These are phyloP conservation scores for Vollenhovia emeryi DNA, from an alignment of 1,140 invertebrate genomes.

Conservation along the genomic window DNA sequence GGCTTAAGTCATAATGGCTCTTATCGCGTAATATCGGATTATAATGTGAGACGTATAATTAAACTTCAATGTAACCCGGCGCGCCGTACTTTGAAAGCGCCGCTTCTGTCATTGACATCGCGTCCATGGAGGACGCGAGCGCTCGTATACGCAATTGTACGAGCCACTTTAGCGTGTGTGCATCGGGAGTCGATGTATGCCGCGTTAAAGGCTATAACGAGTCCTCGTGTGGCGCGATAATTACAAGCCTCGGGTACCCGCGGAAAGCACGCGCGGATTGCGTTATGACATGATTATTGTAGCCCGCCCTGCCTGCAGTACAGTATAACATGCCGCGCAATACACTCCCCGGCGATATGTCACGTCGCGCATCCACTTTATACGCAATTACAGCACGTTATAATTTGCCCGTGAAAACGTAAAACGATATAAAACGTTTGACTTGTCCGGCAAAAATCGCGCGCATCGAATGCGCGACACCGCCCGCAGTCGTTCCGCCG, in stretches of 20 bases:
- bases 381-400: constrained; percentile 70
- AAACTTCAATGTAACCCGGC: constrained; percentile 52
- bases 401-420: constrained; percentile 51
- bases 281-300: constrained; percentile 83
- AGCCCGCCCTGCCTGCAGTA: constrained; percentile 68
- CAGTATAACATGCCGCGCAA: constrained; percentile 65
- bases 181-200: constrained; percentile 70
- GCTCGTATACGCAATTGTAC: constrained; percentile 68
- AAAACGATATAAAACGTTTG: constrained; percentile 31
- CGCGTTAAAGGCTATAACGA: constrained; percentile 74
- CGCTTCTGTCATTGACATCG: constrained; percentile 62
- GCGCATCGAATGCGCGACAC: background rate
- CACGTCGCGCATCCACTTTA: constrained; percentile 70
- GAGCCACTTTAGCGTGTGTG: constrained; percentile 59
- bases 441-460: constrained; percentile 14
- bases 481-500: background rate
- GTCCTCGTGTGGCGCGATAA: constrained; percentile 70
- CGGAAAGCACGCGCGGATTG: constrained; percentile 77
- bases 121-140: constrained; percentile 56
- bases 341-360: constrained; percentile 73
- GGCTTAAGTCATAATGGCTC: constrained; percentile 31
- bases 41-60: constrained; percentile 60
- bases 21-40: constrained; percentile 39
- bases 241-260: constrained; percentile 70
- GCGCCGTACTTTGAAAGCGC: constrained; percentile 49